These are phyloP conservation scores for Mnemiopsis leidyi DNA, from an alignment of 37 sponge, comb jelly and placozoan species.

Conservation along the genomic window DNA sequence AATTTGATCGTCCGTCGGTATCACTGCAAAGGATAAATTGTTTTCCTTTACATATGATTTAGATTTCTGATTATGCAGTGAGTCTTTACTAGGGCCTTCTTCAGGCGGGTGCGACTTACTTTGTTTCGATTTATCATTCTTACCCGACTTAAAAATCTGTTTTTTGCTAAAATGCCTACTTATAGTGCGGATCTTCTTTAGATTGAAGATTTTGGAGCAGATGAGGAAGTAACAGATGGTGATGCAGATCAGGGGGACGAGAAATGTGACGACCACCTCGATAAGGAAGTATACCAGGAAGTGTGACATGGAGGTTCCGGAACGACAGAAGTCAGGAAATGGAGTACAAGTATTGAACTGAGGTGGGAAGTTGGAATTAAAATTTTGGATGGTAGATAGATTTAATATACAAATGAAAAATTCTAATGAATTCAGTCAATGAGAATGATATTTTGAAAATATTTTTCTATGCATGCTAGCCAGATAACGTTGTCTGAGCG, in stretches of 20 bases:
- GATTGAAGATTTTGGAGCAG: slow-evolving; percentile 7
- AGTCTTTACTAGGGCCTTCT: too few relatives aligned
- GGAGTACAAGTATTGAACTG: slow-evolving; percentile 23
- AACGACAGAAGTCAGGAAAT: slow-evolving; percentile 14
- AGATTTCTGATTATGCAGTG: too few relatives aligned
- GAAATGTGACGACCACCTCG: slow-evolving; percentile 14
- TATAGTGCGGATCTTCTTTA: slow-evolving; percentile 48
- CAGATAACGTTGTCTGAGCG: too few relatives aligned
- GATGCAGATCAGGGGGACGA: not conserved
- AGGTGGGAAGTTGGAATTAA: not conserved
- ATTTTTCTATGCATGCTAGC: too few relatives aligned
- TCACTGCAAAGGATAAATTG: too few relatives aligned
- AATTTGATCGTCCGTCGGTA: too few relatives aligned
- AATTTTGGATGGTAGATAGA: not conserved
- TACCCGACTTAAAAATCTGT: not conserved
- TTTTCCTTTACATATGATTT: too few relatives aligned
- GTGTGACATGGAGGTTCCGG: not conserved
- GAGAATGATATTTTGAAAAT: too few relatives aligned
- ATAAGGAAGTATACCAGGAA: slow-evolving; percentile 19
- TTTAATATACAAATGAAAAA: not conserved
- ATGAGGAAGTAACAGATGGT: not conserved
- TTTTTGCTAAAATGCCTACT: not conserved
- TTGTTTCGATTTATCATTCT: too few relatives aligned
- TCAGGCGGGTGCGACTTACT: too few relatives aligned
- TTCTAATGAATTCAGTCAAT: not conserved